These are phyloP conservation scores for Lepidocolaptes lacrymiger DNA, from an alignment of 2,797 vertebrate species.

Conservation along the genomic window DNA sequence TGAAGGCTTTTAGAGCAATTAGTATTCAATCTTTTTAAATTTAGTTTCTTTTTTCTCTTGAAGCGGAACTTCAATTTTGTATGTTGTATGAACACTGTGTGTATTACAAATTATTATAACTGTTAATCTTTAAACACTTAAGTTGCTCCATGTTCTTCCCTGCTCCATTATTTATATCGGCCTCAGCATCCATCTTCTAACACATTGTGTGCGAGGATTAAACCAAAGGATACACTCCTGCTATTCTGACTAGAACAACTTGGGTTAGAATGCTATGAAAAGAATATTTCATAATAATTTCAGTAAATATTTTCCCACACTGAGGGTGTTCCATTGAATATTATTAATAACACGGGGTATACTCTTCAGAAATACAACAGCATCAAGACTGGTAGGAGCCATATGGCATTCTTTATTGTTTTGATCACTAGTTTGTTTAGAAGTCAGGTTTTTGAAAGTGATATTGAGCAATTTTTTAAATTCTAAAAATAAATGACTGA, in stretches of 20 bases:
- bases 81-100: not conserved
- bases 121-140: not conserved
- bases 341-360: constrained; percentile 43
- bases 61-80: not conserved
- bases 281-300: not conserved
- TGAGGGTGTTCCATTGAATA: not conserved
- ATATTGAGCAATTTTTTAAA: not conserved
- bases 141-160: not conserved
- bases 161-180: not conserved
- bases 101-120: not conserved
- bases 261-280: not conserved
- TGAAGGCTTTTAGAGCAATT: not conserved
- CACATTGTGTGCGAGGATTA: not conserved
- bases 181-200: not conserved
- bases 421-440: constrained; percentile 48
- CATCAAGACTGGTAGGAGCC: constrained; percentile 5
- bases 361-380: not conserved
- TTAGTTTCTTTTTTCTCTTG: not conserved
- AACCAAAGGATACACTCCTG: not conserved
- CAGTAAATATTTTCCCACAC: constrained; percentile 40
- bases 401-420: constrained; percentile 59
- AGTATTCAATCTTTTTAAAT: not conserved
- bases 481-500: constrained; percentile 7
- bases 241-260: not conserved
- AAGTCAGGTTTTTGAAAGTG: constrained; percentile 25